Percentiles rank a stretch among this genome's conserved stretches.
Evolutionary conservation across 2,888 invertebrate species (phyloP).

Genomic region (Minunthozetes semirufus): DNA sequence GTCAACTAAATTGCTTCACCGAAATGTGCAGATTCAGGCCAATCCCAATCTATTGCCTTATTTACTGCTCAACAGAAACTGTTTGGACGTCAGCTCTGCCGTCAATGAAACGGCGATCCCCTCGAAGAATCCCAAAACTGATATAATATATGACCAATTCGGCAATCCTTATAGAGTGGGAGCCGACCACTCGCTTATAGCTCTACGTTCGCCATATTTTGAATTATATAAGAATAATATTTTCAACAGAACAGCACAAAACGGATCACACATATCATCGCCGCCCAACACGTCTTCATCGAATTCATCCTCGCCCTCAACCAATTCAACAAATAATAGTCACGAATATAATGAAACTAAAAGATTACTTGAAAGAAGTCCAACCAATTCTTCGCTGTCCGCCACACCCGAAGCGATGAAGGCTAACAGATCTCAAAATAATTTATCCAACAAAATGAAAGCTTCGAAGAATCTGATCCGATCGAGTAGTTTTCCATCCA

Average conservation of each 20-base stretch:
- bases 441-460: neutral
- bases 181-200: conserved; percentile 15
- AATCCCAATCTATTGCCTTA: conserved; percentile 30
- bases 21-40: conserved; percentile 12
- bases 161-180: conserved; percentile 21
- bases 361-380: conserved; percentile 24
- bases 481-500: conserved; percentile 12
- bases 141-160: conserved; percentile 17
- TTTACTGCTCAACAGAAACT: conserved; percentile 13
- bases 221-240: neutral
- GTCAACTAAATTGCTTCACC: conserved; percentile 4
- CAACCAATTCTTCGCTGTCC: conserved; percentile 15
- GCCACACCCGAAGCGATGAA: neutral
- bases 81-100: neutral
- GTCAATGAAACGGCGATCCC: neutral
- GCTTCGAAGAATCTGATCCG: neutral
- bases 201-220: conserved; percentile 19
- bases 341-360: conserved; percentile 26
- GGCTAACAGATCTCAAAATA: conserved; percentile 7
- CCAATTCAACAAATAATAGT: conserved; percentile 24
- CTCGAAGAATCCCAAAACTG: neutral
- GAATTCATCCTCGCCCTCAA: conserved; percentile 29
- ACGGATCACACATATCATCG: conserved; percentile 20
- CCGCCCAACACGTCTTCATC: conserved; percentile 20
- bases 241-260: conserved; percentile 11